Evolutionary conservation across 2,113 vertebrate species (phyloP), one percentile per base, ranked within the genome.

Genomic region (Dipodomys merriami): DNA sequence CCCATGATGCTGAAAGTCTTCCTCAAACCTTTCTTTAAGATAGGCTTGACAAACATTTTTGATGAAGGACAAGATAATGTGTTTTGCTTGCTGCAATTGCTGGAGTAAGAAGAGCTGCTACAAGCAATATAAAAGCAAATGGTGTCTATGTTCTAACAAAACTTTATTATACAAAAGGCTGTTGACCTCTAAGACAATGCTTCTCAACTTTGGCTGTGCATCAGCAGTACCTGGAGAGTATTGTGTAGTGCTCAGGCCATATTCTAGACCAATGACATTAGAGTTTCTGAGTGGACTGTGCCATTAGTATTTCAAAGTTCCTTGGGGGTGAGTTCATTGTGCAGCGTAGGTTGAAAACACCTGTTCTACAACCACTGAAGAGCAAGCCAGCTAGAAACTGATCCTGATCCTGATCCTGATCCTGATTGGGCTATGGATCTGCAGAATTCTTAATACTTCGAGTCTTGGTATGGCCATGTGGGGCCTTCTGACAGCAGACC

Each of bases 111-210:
- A 44, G 78, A 82, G 83, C 22, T 19, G 46, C 57, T 46, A 78
- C 10, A 12, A 33, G 12, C 15, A 30, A 71, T 44, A 73, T 30
- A 18, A 57, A 78, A 91, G 53, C 3, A 62, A 76, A 68, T 68
- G 46, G 62, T 19, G 46, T 13, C 39, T 87, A 2, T 13, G 9
- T 86, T 72, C 64, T 44, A 33, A 82, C n/a, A 68, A 81, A 86
- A 90, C 20, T 91, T 84, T 65, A 73, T 95, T 82, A 44, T 57
- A 92, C 91, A 86, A 65, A 62, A 33, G 44, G 1, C 60, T 20
- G 19, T 30, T 27, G 3, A 30, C 15, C 8, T 8, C 29, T 93
- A 57, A 72, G 69, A 64, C 18, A 46, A 22, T 57, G 7, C 53
- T 77, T 76, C 62, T 35, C 29, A 20, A 5, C n/a, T 23, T 29